Evolutionary conservation across 2,888 invertebrate genomes (phyloP), one percentile per base, ranked within the genome.

Genomic region (Dasysyrphus albostriatus): DNA sequence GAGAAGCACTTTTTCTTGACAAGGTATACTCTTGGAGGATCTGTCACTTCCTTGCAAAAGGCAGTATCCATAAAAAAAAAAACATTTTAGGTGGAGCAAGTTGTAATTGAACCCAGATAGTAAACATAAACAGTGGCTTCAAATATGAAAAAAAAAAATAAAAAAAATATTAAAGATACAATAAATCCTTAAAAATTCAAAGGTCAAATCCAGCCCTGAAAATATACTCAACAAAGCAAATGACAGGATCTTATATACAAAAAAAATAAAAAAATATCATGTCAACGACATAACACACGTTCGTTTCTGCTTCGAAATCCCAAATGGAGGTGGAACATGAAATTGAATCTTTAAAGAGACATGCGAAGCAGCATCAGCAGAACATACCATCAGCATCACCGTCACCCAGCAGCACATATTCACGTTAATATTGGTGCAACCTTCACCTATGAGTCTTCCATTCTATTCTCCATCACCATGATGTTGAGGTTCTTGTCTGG

Each of bases 271-370:
- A 82, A 82, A 85, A 77, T 82, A 82, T 70, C 77, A 78, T 85
- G 85, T 85, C 82, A 81, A 85, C 82, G 85, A 61, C 82, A 85
- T 61, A 81, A 77, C 61, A 81, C 81, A 76, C 81, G 84, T 76
- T 81, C 58, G 69, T 81, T 77, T 77, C 58, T 12, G 37, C 49
- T 73, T 44, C n/a, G 29, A 82, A 74, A 74, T 81, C 81, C 81
- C 76, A 63, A 69, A 82, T 82, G 81, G 10, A 81, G 82, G 73
- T 73, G 67, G 61, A 56, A 77, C 73, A 73, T 77, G 59, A 73
- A 77, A 77, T 74, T 77, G 73, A 82, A 82, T 85, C 85, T 73
- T 74, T 78, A 58, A 81, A 56, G 29, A 39, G 42, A 73, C 69
- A 79, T 12, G 24, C 24, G 56, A 5, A 75, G 12, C 76, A 63